These are phyloP conservation scores for Nettapus auritus DNA, from an alignment of 2,113 vertebrate genomes.

Conservation along the genomic window DNA sequence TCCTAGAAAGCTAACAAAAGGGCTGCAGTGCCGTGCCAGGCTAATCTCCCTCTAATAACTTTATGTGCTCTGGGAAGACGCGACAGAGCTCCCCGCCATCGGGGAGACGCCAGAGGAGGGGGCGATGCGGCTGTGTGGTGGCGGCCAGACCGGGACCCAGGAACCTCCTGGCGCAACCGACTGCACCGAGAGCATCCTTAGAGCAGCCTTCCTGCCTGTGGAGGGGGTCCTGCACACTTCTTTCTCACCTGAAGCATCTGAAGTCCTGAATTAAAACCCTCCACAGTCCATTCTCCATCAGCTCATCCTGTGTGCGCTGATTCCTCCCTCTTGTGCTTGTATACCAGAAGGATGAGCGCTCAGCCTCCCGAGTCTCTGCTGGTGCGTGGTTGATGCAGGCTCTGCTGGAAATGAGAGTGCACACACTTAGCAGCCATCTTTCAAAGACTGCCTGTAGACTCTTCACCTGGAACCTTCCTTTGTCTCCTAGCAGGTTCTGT, in stretches of 20 bases:
- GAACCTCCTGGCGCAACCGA: accelerated
- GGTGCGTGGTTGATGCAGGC: neutral
- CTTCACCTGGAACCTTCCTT: neutral
- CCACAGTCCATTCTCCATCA: neutral
- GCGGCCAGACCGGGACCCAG: neutral
- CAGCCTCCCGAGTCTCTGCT: neutral
- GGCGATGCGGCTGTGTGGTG: accelerated
- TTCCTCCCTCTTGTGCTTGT: neutral
- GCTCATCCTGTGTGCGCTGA: neutral
- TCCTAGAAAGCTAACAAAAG: conserved; percentile 40
- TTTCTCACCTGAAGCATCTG: neutral
- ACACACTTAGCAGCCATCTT: neutral
- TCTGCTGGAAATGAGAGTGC: neutral
- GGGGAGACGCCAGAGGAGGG: accelerated
- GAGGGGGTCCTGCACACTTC: accelerated
- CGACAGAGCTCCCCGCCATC: neutral
- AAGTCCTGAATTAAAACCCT: neutral
- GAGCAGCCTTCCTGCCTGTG: neutral
- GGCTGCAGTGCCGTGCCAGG: neutral
- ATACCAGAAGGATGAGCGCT: neutral
- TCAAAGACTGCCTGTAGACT: neutral
- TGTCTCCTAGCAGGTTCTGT: neutral
- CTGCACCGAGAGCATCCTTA: neutral
- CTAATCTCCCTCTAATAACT: neutral
- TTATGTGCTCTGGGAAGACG: neutral